Percentiles rank a stretch among this genome's conserved stretches.
phyloP scores from a whole-genome alignment of 2,113 vertebrate species.

The Dissostichus mawsoni region DNA sequence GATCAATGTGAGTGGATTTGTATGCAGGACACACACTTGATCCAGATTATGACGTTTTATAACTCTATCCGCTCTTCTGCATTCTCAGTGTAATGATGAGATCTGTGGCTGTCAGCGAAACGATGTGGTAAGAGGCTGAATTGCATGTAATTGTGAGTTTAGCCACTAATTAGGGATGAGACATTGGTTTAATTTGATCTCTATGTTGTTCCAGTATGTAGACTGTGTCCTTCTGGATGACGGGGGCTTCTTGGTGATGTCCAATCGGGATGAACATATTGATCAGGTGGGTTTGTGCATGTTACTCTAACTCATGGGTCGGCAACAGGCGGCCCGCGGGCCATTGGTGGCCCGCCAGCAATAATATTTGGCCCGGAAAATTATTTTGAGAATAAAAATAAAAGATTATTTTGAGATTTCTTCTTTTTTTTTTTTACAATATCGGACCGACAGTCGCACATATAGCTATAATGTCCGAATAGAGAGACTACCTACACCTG shows the following conservation, averaged over 20 bases:
- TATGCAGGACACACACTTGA: not conserved
- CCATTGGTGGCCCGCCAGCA: too few species aligned
- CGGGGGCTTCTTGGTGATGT: slow-evolving; percentile 97
- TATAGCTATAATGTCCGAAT: too few species aligned
- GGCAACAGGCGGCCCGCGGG: too few species aligned
- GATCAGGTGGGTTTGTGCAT: slow-evolving; percentile 83
- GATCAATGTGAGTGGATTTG: slow-evolving; percentile 86
- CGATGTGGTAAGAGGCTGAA: slow-evolving; percentile 84
- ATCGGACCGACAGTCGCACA: too few species aligned
- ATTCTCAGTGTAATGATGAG: slow-evolving; percentile 91
- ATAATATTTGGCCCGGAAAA: too few species aligned
- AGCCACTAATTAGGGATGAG: not conserved
- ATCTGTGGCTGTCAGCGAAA: slow-evolving; percentile 92
- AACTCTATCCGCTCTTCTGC: not conserved
- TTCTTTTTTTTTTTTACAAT: too few species aligned
- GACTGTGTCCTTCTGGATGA: slow-evolving; percentile 97
- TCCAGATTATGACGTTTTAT: not conserved
- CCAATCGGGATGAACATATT: slow-evolving; percentile 91
- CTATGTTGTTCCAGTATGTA: slow-evolving; percentile 84
- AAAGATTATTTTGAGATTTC: too few species aligned
- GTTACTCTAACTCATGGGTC: not conserved
- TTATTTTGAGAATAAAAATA: too few species aligned
- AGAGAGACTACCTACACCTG: too few species aligned
- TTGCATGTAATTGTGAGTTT: slow-evolving; percentile 1
- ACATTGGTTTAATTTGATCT: slow-evolving; percentile 23